Conservation (phyloP, 2,113 vertebrate species). For the Microcebus ravelobensis region DNA sequence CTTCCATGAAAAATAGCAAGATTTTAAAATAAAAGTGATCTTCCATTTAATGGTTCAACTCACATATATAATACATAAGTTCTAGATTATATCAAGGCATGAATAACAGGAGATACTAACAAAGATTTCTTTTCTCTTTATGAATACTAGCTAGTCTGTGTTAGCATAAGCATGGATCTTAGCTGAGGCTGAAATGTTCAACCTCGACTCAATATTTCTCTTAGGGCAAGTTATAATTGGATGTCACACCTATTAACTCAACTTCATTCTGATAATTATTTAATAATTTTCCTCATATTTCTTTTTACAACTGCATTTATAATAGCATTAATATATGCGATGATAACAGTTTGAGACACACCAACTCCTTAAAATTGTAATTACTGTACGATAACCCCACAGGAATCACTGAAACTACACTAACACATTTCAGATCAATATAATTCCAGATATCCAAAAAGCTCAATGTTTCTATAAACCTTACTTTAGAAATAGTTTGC, state of each 20-base stretch:
- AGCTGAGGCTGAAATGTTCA: conserved; percentile 78
- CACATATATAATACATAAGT: neutral
- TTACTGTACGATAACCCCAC: conserved; percentile 57
- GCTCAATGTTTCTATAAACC: neutral
- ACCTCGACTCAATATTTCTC: conserved; percentile 84
- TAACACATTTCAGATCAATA: conserved; percentile 45
- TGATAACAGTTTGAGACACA: conserved; percentile 83
- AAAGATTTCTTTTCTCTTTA: conserved; percentile 44
- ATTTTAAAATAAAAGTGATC: conserved; percentile 7
- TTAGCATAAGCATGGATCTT: conserved; percentile 75
- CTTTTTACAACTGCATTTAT: conserved; percentile 80
- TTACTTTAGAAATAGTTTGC: conserved; percentile 26
- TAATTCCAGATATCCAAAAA: conserved; percentile 27
- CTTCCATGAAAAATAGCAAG: neutral
- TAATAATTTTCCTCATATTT: conserved; percentile 75
- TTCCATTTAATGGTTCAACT: conserved; percentile 8
- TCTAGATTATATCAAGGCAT: neutral
- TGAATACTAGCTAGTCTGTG: conserved; percentile 45
- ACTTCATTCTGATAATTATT: conserved; percentile 89
- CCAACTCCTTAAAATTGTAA: conserved; percentile 75
- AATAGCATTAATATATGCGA: conserved; percentile 83
- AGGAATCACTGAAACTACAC: conserved; percentile 37
- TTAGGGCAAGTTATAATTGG: conserved; percentile 89
- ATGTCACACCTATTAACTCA: conserved; percentile 89
- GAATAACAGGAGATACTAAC: conserved; percentile 32